phyloP scores from a whole-genome alignment of 2,797 vertebrate genomes.

The Chanos chanos region DNA sequence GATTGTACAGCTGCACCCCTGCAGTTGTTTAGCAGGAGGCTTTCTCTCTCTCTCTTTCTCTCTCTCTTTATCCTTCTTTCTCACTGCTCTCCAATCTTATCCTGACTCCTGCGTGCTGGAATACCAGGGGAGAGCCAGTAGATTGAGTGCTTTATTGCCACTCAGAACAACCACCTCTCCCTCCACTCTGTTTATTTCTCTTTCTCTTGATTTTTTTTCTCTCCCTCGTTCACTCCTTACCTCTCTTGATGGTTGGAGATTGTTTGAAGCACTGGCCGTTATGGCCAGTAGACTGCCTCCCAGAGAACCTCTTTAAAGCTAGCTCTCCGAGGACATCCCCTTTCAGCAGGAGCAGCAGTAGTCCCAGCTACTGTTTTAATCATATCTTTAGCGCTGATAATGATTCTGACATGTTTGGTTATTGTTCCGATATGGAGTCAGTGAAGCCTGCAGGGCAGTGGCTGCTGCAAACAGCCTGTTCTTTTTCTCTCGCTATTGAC shows the following conservation, averaged over 20 bases:
- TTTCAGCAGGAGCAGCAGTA: not conserved
- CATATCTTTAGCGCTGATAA: constrained; percentile 73
- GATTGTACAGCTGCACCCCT: constrained; percentile 3
- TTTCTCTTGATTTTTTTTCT: constrained; percentile 5
- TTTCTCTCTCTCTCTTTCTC: constrained; percentile 35
- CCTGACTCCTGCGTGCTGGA: constrained; percentile 35
- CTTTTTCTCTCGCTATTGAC: constrained; percentile 77
- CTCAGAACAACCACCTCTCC: constrained; percentile 37
- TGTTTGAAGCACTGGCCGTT: constrained; percentile 14
- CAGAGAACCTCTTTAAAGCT: constrained; percentile 27
- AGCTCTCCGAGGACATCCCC: constrained; percentile 8
- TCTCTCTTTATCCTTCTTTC: constrained; percentile 40
- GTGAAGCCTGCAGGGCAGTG: constrained; percentile 66
- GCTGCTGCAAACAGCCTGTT: constrained; percentile 69
- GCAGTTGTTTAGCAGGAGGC: constrained; percentile 31
- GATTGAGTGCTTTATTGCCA: constrained; percentile 41
- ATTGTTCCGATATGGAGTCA: constrained; percentile 71
- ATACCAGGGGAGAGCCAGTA: constrained; percentile 27
- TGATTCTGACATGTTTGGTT: constrained; percentile 75
- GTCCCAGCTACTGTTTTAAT: constrained; percentile 37
- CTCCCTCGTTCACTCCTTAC: not conserved
- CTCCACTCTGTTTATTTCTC: constrained; percentile 33
- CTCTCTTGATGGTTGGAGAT: constrained; percentile 43
- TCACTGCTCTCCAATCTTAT: constrained; percentile 42
- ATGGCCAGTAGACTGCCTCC: constrained; percentile 19